Evolutionary conservation across 2,113 vertebrate species (phyloP), one percentile per base, ranked within the genome.

Genomic region (Prunella himalayana): DNA sequence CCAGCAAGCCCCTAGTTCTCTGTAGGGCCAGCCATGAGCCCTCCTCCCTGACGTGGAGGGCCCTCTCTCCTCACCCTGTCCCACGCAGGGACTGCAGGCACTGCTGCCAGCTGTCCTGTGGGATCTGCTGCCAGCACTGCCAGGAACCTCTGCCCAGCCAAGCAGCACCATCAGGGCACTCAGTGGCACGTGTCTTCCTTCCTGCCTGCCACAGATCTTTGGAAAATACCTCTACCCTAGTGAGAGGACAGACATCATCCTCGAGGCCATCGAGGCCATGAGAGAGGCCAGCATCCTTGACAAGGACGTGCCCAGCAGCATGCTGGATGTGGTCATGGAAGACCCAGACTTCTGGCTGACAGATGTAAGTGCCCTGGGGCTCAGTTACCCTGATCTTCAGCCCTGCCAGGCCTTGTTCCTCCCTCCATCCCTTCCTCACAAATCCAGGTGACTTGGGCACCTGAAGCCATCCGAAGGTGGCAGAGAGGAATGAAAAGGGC

Each of bases 401-500:
- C 47, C 54, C 45, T 42, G 2, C 8, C n/a, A 25, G 35, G 30
- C 63, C 15, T 63, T 49, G 9, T 15, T 41, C 49, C 78, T 76
- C 54, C 11, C 9, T 82, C 33, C 37, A 13, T 21, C 33, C 41
- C n/a, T 39, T 56, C 60, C 33, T 45, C 53, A 28, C 47, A 41
- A 69, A 37, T 10, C 42, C 63, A 53, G 30, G 28, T 23, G 47
- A 27, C 18, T 42, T 22, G n/a, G 14, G 61, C n/a, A 27, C n/a
- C 47, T 66, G 54, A 53, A 60, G 22, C 42, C 8, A 5, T 5
- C 14, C 0, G 0, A 51, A 45, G 68, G 41, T 0, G 0, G 63
- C 47, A 63, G 49, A 54, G 70, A 69, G 25, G 56, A 45, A 25
- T 20, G 41, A 22, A 31, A 69, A 33, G 70, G 25, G 56, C 41